Percentiles rank a stretch among this genome's conserved stretches.
Conservation (phyloP, 2,888 invertebrate species). For the Dicycla oo region DNA sequence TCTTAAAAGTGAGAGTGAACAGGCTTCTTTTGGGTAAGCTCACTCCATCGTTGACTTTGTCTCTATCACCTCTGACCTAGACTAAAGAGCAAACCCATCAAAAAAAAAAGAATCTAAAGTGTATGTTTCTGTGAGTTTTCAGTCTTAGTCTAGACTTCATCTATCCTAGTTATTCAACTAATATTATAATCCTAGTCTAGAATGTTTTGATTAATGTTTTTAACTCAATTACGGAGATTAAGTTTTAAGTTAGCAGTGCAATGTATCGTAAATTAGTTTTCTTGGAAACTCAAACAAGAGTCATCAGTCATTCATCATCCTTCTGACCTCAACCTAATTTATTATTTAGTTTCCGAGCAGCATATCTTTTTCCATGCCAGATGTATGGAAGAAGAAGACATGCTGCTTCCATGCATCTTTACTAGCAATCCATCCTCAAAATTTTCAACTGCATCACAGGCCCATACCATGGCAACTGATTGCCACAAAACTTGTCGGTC, state of each 20-base stretch:
- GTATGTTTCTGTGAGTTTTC: slow-evolving; percentile 33
- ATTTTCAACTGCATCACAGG: background rate
- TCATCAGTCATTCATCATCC: background rate
- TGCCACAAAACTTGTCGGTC: too few species aligned
- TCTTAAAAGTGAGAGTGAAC: too few species aligned
- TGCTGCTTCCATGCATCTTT: background rate
- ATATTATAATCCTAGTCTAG: slow-evolving; percentile 27
- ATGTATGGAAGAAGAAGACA: too few species aligned
- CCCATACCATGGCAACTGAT: background rate
- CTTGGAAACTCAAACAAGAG: background rate
- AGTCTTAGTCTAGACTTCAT: slow-evolving; percentile 36
- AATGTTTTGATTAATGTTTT: slow-evolving; percentile 32
- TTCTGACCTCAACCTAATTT: background rate
- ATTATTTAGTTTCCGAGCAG: background rate
- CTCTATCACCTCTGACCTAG: too few species aligned
- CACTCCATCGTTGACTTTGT: too few species aligned
- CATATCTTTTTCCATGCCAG: background rate
- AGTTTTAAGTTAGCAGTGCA: slow-evolving; percentile 1
- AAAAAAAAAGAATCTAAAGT: too few species aligned
- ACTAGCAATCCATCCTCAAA: background rate
- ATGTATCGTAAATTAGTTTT: slow-evolving; percentile 17
- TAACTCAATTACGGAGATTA: slow-evolving; percentile 27
- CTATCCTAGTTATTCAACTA: slow-evolving; percentile 37
- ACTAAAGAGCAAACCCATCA: too few species aligned
- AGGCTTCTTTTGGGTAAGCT: too few species aligned